Evolutionary conservation across 2,888 invertebrate genomes (phyloP), one percentile per base, ranked within the genome.

Genomic region (Pteria penguin): DNA sequence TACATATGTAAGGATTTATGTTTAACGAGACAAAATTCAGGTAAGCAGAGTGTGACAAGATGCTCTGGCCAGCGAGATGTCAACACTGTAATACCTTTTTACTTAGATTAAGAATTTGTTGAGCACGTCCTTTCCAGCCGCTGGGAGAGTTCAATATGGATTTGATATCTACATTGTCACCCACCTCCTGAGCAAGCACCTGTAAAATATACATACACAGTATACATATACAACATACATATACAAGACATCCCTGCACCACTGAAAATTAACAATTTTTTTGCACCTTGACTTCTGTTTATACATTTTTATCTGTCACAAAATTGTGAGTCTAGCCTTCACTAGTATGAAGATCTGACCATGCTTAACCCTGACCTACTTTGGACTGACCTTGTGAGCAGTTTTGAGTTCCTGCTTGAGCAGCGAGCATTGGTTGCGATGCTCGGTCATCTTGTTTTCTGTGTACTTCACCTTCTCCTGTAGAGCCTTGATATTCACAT

Each of bases 111-210:
- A 89, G 65, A 31, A 92, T 90, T 75, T 91, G 90, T 75, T 92
- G 91, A 14, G 89, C 83, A 22, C 92, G 75, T 4, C 92, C 92
- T 60, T 89, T 85, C 91, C 91, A 92, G 65, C 84, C 87, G 65
- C 87, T 86, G 22, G 84, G 82, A 4, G 79, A 83, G 71, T 86
- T 88, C 1, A 92, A 75, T 32, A 92, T 79, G 2, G 86, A 72
- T 79, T 91, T 90, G 11, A 92, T 80, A 62, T 88, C 90, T 4
- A 90, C 87, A 75, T 86, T 89, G 29, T 92, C 92, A 27, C 92
- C 92, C 5, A 92, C 83, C 76, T 92, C 92, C 77, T 91, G 90
- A 54, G 81, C 76, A 22, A 92, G 71, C 24, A 88, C 90, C 90
- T 90, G 74, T 2, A 76, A n/a, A n/a, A n/a, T n/a, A n/a, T n/a